Conservation (phyloP, 2,113 vertebrate species). For the Scortum barcoo region DNA sequence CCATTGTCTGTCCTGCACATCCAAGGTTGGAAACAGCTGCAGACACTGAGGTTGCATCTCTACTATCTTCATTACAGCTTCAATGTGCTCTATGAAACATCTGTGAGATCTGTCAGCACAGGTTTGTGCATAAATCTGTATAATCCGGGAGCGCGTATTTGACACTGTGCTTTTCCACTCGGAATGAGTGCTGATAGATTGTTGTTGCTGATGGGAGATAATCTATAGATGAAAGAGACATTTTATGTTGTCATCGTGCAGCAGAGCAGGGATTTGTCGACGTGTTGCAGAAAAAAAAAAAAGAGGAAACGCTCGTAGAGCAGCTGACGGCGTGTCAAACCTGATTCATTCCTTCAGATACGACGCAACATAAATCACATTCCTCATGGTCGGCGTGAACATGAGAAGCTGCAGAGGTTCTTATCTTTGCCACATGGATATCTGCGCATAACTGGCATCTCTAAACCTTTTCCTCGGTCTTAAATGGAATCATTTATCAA, state of each 20-base stretch:
- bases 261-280: background rate
- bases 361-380: background rate
- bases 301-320: background rate
- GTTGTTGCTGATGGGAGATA: background rate
- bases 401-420: background rate
- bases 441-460: background rate
- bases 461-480: no score
- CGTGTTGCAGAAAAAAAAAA: background rate
- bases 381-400: background rate
- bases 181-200: background rate
- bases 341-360: constrained; percentile 2
- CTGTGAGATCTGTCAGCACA: background rate
- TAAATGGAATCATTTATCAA: background rate
- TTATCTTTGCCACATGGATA: background rate
- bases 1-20: background rate
- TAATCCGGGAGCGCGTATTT: background rate
- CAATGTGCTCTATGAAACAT: background rate
- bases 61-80: background rate
- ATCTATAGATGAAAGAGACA: background rate
- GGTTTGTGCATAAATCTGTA: constrained; percentile 7
- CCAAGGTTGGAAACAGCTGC: background rate
- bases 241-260: background rate
- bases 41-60: background rate
- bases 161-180: background rate
- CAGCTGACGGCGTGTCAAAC: background rate